Conservation (phyloP, 30 jellyfish, hydroid and myxozoan species). For the Hydractinia symbiolongicarpus region DNA sequence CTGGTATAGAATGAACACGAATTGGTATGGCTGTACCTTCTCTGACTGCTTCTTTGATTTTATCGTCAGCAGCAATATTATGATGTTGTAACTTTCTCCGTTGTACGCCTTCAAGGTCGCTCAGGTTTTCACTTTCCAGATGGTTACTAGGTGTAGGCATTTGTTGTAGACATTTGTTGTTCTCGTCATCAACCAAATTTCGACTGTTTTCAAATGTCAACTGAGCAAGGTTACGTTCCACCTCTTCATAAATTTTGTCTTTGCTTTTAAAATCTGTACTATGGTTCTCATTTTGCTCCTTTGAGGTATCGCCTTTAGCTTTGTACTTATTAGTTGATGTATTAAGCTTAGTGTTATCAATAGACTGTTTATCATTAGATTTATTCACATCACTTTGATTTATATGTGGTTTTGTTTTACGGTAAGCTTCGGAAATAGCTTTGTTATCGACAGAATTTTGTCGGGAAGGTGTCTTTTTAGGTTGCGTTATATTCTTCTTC, state of each 20-base stretch:
- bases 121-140: not conserved
- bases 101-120: not conserved
- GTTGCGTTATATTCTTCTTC: no score
- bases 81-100: not conserved
- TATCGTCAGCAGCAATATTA: not conserved
- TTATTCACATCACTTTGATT: no score
- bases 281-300: not conserved
- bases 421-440: no score
- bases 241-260: slow-evolving; percentile 14
- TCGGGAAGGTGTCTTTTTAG: no score
- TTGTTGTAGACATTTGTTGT: not conserved
- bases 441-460: no score
- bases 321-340: no score
- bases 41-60: not conserved
- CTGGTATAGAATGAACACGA: slow-evolving; percentile 3
- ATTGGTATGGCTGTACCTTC: slow-evolving; percentile 28
- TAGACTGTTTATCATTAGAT: no score
- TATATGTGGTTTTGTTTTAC: no score
- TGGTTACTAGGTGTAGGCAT: not conserved
- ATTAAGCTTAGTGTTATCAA: no score
- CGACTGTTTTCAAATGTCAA: slow-evolving; percentile 13
- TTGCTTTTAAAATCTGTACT: not conserved
- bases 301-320: not conserved
- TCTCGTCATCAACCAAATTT: not conserved
- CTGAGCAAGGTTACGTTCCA: slow-evolving; percentile 8